Evolutionary conservation across 2,888 invertebrate species (phyloP).

Genomic region (Dasypogon diadema): DNA sequence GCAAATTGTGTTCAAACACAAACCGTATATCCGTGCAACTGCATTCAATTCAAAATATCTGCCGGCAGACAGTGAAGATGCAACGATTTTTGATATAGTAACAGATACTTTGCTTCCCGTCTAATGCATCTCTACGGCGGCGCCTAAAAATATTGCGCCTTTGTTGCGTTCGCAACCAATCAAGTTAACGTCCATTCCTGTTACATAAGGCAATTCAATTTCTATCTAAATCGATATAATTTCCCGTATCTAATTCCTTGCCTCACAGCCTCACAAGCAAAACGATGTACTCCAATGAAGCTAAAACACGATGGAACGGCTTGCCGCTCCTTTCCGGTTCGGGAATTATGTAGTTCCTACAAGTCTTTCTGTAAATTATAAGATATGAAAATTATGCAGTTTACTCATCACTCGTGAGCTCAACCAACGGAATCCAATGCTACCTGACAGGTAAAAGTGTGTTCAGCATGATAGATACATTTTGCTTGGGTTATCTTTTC

Average conservation of each 20-base stretch:
- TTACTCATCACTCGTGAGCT: neutral
- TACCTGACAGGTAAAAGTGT: conserved; percentile 14
- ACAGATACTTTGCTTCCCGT: no score
- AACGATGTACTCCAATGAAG: neutral
- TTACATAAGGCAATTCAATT: neutral
- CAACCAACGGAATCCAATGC: neutral
- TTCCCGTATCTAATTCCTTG: neutral
- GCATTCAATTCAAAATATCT: neutral
- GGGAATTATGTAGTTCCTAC: neutral
- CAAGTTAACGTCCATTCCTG: neutral
- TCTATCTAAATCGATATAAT: neutral
- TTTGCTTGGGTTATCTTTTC: neutral
- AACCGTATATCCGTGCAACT: neutral
- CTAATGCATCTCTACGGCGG: neutral
- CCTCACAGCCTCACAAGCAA: neutral
- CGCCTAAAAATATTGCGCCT: neutral
- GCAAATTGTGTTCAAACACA: neutral
- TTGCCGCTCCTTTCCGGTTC: conserved; percentile 7
- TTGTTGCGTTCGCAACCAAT: neutral
- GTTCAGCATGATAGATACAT: conserved; percentile 6
- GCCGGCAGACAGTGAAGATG: neutral
- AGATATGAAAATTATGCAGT: neutral
- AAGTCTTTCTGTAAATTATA: conserved; percentile 13
- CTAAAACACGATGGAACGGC: neutral
- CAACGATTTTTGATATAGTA: no score